Evolutionary conservation across 2,888 invertebrate genomes (phyloP), one percentile per base, ranked within the genome.

Genomic region (Drosophila putrida): DNA sequence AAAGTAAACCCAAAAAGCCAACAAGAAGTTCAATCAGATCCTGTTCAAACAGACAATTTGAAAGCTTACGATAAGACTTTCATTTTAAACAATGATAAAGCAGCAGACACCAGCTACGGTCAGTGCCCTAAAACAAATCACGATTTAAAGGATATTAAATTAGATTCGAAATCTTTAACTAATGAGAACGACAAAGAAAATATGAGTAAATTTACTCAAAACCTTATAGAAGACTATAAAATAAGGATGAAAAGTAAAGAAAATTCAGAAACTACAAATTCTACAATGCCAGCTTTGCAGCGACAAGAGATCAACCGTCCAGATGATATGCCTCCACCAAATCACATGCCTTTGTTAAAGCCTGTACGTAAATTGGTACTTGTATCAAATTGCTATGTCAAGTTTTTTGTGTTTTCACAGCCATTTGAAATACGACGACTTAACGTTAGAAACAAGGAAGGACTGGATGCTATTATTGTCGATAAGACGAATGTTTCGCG

Each of bases 381-480:
- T 0, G 4, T 38, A 1, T 28, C 0, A 15, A 35, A 2, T 1
- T 8, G 4, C 20, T 51, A 2, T 6, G 2, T 1, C 15, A 20
- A 25, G 11, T 8, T 2, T 20, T 6, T 33, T 9, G 9, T 10
- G 1, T 27, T 25, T n/a, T 31, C 10, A 35, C 28, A 82, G 82
- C 87, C 84, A 0, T 82, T 86, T 10, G 51, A 73, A 31, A 15
- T 47, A 6, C 59, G 15, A 6, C 73, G 57, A 0, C 20, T 82
- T 2, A 28, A 4, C 5, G 38, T 9, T 11, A 46, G 43, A 4
- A 11, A 4, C 6, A 27, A 8, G 2, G 46, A 51, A 0, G 81
- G 83, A 0, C 35, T 82, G 0, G 64, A 82, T 28, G 41, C 71
- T 3, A 63, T 54, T 20, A 46, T 82, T 61, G 87, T 83, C 27